Evolutionary conservation across 2,797 vertebrate species (phyloP).

Genomic region (Astyanax mexicanus): DNA sequence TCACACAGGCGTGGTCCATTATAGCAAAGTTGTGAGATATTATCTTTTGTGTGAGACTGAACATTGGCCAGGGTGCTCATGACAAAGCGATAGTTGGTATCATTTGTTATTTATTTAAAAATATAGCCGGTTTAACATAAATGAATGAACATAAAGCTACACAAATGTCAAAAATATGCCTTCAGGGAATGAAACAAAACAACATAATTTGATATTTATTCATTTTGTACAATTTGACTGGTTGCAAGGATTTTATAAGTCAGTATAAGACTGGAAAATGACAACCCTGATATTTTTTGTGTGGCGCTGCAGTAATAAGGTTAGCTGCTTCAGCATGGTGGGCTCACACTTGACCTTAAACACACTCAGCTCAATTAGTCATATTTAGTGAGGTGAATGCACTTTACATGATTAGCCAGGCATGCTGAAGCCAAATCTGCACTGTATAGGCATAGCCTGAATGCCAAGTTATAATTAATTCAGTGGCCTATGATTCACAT

Average conservation of each 20-base stretch:
- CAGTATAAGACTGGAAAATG: neutral
- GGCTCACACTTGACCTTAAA: slow-evolving; percentile 37
- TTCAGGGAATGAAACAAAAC: too few species aligned
- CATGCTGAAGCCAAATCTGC: slow-evolving; percentile 17
- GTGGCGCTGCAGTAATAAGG: neutral
- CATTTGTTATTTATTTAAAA: too few species aligned
- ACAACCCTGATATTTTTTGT: neutral
- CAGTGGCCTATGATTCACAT: slow-evolving; percentile 43
- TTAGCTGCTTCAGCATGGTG: slow-evolving; percentile 6
- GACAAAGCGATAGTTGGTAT: too few species aligned
- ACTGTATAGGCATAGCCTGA: slow-evolving; percentile 28
- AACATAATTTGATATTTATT: too few species aligned
- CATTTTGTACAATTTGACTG: too few species aligned
- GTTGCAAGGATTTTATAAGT: neutral
- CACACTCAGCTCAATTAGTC: slow-evolving; percentile 26
- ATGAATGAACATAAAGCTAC: too few species aligned
- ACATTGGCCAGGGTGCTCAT: too few species aligned
- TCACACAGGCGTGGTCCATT: too few species aligned
- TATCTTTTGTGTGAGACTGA: too few species aligned
- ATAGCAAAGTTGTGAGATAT: too few species aligned
- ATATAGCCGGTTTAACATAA: too few species aligned
- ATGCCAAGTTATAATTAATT: slow-evolving; percentile 37
- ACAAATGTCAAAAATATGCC: too few species aligned
- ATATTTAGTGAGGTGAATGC: slow-evolving; percentile 37
- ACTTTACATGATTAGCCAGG: slow-evolving; percentile 22